Base-by-base conservation (phyloP, 1,140 invertebrate species). In the Psilanteris sp. region DNA sequence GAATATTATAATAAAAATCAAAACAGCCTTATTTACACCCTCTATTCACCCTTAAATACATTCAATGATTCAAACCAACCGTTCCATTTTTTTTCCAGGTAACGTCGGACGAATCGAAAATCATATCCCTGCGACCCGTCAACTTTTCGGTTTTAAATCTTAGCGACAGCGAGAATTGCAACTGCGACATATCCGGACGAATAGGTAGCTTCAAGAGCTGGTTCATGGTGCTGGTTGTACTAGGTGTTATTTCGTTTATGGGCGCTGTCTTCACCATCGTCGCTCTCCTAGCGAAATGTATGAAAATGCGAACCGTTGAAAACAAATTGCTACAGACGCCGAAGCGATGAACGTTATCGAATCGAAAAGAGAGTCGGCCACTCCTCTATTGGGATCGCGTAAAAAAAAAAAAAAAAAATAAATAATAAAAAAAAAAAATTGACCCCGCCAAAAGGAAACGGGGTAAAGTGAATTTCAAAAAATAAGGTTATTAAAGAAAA, bases 191-290 rank as follows among this genome's bases (percentile, higher is more conserved):
- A 43, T 79, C 80, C 6, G 80, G 78, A 22, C 77, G 82, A 46
- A 86, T 86, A 43, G 82, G 83, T 15, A 83, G 32, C n/a, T 86
- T 86, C 36, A 86, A 85, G 26, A 85, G 79, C 34, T 86, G 85
- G 85, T 86, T 86, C 39, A 83, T 85, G 70, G 82, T 85, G 1
- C 79, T 86, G 11, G 83, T 84, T 5, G 79, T 85, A 3, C 75
- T 86, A 3, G 85, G 85, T 1, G 73, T 85, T 16, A 81, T 86
- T 22, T 85, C 83, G 8, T 86, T 86, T 46, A 66, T 80, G 15
- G 85, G 83, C 0, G 85, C 84, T 7, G 44, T 86, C 5, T 54
- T 83, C 10, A 86, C 83, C 5, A 84, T 85, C 46, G 77, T 84
- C 16, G 75, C 73, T 0, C 76, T 86, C 0, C 72, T 84, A 0